Evolutionary conservation across 2,888 invertebrate genomes (phyloP), one percentile per base, ranked within the genome.

Genomic region (Campoplex nolae): DNA sequence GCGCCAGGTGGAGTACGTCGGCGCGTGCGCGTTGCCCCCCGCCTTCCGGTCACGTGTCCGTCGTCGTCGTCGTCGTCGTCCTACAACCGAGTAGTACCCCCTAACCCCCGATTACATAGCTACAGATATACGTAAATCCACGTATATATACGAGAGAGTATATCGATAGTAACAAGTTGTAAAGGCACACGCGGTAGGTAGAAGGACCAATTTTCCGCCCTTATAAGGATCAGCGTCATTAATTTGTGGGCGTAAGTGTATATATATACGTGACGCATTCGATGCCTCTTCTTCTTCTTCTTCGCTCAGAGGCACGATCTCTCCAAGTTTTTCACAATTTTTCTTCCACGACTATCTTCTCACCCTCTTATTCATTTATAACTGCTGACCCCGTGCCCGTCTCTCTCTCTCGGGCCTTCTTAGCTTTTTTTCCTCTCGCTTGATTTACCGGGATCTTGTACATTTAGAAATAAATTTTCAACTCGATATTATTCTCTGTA

Each of bases 1-100:
- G 93, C 92, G 92, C 93, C 93, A 93, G 92, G 93, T 93, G 93
- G 92, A 93, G 92, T 88, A 90, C 93, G 93, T 91, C 89, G 91
- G 91, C 93, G 93, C 93, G 93, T 93, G 93, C 93, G 92, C 91
- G 83, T 80, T 84, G 86, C 89, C 88, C 87, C 84, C 84, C 87
- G 83, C 86, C 83, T 92, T 92, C 92, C 92, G 93, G 92, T 93
- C 93, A 92, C 92, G 92, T 92, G 93, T 92, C 91, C 85, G 88
- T 71, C 83, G 67, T 38, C 38, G 1, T 42, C 42, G 42, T 68
- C 70, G 74, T 18, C 67, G 78, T 35, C 84, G 86, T 87, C 74
- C 75, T 74, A 78, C 82, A 84, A 86, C 75, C 70, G 84, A 71
- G 81, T 74, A 82, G 81, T 74, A 82, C 62, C 74, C 71, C 77